Percentiles rank a stretch among this genome's conserved stretches.
phyloP scores from a whole-genome alignment of 2,888 invertebrate genomes.

The Gymnocheta viridis region DNA sequence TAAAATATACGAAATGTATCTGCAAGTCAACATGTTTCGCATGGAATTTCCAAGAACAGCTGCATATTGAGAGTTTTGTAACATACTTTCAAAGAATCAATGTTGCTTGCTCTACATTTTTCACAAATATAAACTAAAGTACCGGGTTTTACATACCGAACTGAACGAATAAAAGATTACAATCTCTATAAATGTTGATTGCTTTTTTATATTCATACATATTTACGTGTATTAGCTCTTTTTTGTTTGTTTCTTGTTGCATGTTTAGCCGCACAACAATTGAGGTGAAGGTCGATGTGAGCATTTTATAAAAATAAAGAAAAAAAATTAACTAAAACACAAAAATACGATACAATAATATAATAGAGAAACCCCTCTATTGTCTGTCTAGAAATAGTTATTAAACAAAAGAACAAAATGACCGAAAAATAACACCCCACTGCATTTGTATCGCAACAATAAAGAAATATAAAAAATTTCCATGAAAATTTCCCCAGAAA shows the following conservation, averaged over 20 bases:
- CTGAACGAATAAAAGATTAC: constrained; percentile 35
- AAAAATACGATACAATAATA: constrained; percentile 4
- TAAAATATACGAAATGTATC: too few species aligned
- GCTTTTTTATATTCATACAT: constrained; percentile 21
- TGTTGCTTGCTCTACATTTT: too few species aligned
- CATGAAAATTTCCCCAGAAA: not conserved
- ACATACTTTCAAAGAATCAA: too few species aligned
- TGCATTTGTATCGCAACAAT: constrained; percentile 5
- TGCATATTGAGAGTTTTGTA: too few species aligned
- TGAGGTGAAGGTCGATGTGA: constrained; percentile 65
- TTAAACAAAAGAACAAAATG: constrained; percentile 33
- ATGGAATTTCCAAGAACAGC: too few species aligned
- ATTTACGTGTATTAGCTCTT: not conserved
- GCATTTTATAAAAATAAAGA: constrained; percentile 12
- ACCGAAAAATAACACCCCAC: constrained; percentile 5
- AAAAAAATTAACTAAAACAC: constrained; percentile 5
- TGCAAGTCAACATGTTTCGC: too few species aligned
- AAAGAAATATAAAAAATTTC: constrained; percentile 31
- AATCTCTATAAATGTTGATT: constrained; percentile 60
- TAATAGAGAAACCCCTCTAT: constrained; percentile 24
- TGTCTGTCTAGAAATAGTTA: constrained; percentile 56
- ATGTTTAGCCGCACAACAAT: constrained; percentile 62
- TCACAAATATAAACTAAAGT: too few species aligned
- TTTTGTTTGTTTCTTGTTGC: constrained; percentile 25
- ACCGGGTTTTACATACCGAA: not conserved